A percentile compares a stretch with the other conserved stretches of the same genome.
phyloP scores from a whole-genome alignment of 92 coral and sea anemone species.

The Actinernus sp. region DNA sequence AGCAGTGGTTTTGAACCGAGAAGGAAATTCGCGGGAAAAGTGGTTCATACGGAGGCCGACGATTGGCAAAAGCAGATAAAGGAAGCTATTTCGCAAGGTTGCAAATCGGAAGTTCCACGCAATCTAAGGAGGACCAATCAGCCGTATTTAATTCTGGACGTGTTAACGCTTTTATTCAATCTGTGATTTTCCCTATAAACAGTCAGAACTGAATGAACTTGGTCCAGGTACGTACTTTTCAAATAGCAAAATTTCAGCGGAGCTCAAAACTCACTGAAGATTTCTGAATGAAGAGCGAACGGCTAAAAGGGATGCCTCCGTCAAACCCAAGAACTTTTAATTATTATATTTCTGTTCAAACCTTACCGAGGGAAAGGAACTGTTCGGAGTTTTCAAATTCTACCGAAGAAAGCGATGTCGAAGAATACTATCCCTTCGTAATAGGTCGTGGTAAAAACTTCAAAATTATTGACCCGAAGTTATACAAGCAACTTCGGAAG shows the following conservation, averaged over 20 bases:
- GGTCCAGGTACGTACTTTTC: no score
- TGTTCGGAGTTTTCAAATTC: conserved; percentile 39
- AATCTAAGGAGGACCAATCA: conserved; percentile 67
- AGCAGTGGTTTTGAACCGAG: conserved; percentile 13
- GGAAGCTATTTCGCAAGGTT: conserved; percentile 82
- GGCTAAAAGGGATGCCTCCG: conserved; percentile 43
- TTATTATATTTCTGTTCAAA: conserved; percentile 35
- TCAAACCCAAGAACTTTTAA: conserved; percentile 15
- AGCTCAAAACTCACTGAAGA: no score
- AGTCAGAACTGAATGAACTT: conserved; percentile 13
- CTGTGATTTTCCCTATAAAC: conserved; percentile 21
- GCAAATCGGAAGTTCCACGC: conserved; percentile 96
- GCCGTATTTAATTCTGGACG: no score
- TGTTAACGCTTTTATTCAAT: conserved; percentile 19
- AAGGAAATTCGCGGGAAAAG: conserved; percentile 91
- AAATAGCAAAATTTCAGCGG: no score
- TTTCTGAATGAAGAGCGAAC: conserved; percentile 28
- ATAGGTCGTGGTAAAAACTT: conserved; percentile 83
- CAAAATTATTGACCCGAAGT: conserved; percentile 87
- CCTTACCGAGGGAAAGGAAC: conserved; percentile 34
- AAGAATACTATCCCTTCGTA: conserved; percentile 86
- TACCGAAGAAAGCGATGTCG: conserved; percentile 77
- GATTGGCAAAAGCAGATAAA: conserved; percentile 80
- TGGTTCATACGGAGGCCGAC: conserved; percentile 43
- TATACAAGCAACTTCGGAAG: conserved; percentile 87